Evolutionary conservation across 2,113 vertebrate species (phyloP).

Genomic region (Labeo catla): DNA sequence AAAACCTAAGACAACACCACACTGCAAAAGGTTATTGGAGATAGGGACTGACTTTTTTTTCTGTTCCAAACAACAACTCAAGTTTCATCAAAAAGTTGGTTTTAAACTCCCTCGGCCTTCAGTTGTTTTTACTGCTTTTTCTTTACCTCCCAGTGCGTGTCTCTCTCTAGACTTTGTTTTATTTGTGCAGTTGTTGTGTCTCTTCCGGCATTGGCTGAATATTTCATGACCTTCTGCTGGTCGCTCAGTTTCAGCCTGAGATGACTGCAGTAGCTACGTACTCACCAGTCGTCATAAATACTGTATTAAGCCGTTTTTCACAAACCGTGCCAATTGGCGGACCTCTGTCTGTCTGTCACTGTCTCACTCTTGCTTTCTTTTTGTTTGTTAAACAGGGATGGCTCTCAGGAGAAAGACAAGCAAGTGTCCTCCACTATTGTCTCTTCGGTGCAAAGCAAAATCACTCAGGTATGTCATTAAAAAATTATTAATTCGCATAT

Average conservation of each 20-base stretch:
- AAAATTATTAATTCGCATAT: too few relatives aligned
- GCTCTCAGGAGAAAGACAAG: conserved; percentile 94
- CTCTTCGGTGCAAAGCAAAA: conserved; percentile 97
- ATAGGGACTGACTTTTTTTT: conserved; percentile 8
- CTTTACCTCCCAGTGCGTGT: neutral
- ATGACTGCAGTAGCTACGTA: conserved; percentile 28
- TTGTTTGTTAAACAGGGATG: conserved; percentile 76
- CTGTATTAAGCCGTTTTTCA: conserved; percentile 31
- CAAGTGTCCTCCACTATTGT: conserved; percentile 93
- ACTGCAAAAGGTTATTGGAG: neutral
- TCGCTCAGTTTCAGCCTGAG: conserved; percentile 30
- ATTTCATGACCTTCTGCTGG: conserved; percentile 49
- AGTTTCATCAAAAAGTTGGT: conserved; percentile 27
- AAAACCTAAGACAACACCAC: neutral
- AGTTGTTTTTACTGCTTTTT: neutral
- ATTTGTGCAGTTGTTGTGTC: conserved; percentile 32
- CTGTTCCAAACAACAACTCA: neutral
- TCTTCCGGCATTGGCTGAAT: conserved; percentile 48
- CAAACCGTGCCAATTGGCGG: neutral
- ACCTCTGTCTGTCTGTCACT: conserved; percentile 16
- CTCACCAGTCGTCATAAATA: neutral
- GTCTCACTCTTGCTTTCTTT: conserved; percentile 25
- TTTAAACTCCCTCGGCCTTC: neutral
- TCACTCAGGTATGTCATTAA: conserved; percentile 89
- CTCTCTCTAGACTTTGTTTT: conserved; percentile 30